These are phyloP conservation scores for Scaeva pyrastri DNA, from an alignment of 2,888 invertebrate species.

Conservation along the genomic window DNA sequence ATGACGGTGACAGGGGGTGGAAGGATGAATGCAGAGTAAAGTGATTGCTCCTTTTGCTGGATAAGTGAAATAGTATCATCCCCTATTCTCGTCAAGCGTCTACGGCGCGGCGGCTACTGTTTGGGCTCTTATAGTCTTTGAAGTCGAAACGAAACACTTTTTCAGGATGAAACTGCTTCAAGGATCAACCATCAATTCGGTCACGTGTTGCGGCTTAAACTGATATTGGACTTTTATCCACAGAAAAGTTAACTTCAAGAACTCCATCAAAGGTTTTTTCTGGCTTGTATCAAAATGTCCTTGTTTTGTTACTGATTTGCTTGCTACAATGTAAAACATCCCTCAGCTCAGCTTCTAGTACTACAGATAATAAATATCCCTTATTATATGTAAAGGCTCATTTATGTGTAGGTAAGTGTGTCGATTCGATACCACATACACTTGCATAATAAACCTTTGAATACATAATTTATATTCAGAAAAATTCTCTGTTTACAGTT, in stretches of 20 bases:
- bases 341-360: too few species aligned
- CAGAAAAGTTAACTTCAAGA: slow-evolving; percentile 70
- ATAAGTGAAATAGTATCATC: slow-evolving; percentile 65
- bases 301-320: slow-evolving; percentile 46
- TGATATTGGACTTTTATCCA: slow-evolving; percentile 71
- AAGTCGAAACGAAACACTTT: slow-evolving; percentile 63
- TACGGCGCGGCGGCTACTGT: slow-evolving; percentile 3
- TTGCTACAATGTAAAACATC: slow-evolving; percentile 27
- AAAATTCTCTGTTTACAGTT: slow-evolving; percentile 81
- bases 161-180: slow-evolving; percentile 42
- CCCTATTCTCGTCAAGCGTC: background rate
- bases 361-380: slow-evolving; percentile 23
- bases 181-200: slow-evolving; percentile 75
- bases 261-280: slow-evolving; percentile 40
- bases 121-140: slow-evolving; percentile 49
- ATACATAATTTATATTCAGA: slow-evolving; percentile 28
- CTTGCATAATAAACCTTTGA: slow-evolving; percentile 47
- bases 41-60: slow-evolving; percentile 69
- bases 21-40: background rate
- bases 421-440: background rate
- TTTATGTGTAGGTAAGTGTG: background rate
- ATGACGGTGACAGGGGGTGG: slow-evolving; percentile 28
- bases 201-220: slow-evolving; percentile 82
- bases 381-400: background rate
- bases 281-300: background rate